Percentiles rank a stretch among this genome's conserved stretches.
Evolutionary conservation across 2,113 vertebrate species (phyloP).

Genomic region (Pygoscelis adeliae): DNA sequence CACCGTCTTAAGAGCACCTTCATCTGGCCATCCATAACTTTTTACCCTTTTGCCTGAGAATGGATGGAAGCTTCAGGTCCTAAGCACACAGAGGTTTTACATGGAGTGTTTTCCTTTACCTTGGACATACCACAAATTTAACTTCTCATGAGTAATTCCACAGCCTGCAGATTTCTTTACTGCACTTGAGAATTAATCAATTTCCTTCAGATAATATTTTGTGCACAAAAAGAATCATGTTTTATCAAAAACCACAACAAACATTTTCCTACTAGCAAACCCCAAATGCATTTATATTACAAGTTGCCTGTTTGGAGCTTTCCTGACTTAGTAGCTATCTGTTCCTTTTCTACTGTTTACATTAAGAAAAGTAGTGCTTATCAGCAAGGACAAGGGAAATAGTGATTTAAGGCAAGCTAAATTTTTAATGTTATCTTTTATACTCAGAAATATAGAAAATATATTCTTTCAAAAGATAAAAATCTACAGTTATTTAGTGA

Average conservation of each 20-base stretch:
- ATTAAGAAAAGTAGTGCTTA: background rate
- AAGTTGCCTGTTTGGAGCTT: background rate
- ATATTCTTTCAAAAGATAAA: background rate
- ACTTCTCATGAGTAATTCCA: background rate
- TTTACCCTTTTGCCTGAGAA: background rate
- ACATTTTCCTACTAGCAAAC: background rate
- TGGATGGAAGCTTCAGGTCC: background rate
- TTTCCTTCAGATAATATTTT: background rate
- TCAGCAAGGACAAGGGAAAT: background rate
- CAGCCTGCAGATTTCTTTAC: background rate
- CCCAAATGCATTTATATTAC: background rate
- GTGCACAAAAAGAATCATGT: background rate
- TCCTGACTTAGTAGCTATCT: background rate
- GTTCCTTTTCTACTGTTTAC: background rate
- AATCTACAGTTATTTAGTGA: background rate
- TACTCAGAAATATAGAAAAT: background rate
- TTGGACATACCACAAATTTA: background rate
- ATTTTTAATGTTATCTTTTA: background rate
- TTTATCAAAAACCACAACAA: background rate
- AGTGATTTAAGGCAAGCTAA: background rate
- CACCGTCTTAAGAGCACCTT: background rate
- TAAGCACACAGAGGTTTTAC: background rate
- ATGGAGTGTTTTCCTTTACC: background rate
- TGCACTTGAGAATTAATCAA: background rate
- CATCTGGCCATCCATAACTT: background rate